A percentile compares a stretch with the other conserved stretches of the same genome.
Conservation (phyloP, 2,888 invertebrate species). For the Scaptomyza parva region DNA sequence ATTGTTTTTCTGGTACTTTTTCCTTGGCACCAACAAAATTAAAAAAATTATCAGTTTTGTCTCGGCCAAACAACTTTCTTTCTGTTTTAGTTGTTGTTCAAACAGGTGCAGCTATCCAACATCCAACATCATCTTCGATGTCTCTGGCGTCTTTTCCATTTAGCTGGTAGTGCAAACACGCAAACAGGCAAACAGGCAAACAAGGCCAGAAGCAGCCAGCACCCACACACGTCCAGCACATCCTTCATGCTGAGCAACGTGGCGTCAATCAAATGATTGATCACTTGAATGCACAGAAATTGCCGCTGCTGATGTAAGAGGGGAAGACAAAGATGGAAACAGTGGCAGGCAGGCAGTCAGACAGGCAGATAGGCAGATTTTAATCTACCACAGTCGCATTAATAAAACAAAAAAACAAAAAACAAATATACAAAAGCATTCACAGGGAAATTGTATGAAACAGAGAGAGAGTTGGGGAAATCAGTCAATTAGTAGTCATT, state of each 20-base stretch:
- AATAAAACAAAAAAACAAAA: conserved; percentile 62
- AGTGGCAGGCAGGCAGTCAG: background rate
- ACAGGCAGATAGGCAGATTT: conserved; percentile 51
- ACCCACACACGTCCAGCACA: conserved; percentile 31
- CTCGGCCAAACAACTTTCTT: conserved; percentile 60
- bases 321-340: background rate
- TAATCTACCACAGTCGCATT: conserved; percentile 65
- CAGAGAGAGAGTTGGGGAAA: conserved; percentile 35
- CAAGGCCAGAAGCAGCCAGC: conserved; percentile 15
- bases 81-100: conserved; percentile 41
- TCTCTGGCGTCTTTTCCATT: conserved; percentile 26
- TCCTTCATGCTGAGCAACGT: conserved; percentile 59
- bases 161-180: conserved; percentile 18
- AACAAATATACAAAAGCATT: conserved; percentile 24
- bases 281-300: conserved; percentile 62
- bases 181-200: conserved; percentile 18
- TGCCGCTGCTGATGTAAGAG: conserved; percentile 7
- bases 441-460: conserved; percentile 17
- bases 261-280: conserved; percentile 77
- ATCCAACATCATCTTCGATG: background rate
- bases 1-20: conserved; percentile 18
- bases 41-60: background rate
- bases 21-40: background rate
- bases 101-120: conserved; percentile 57
- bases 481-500: conserved; percentile 75